Evolutionary conservation across 2,888 invertebrate species (phyloP).

Genomic region (Blastobasis lacticolella): DNA sequence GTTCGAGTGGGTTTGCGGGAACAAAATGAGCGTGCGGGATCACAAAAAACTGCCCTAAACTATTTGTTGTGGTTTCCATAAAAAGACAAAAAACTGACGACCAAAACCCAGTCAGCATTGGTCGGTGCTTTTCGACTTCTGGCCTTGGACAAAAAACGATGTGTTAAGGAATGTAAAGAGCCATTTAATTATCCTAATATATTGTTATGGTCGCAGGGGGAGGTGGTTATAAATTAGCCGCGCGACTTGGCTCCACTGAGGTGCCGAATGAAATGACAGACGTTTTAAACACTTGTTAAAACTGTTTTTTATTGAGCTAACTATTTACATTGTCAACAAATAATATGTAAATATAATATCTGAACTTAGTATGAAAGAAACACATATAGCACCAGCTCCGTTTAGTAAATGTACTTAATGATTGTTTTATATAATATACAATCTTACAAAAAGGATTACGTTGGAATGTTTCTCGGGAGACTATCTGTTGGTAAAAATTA

Average conservation of each 20-base stretch:
- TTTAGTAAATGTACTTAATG: no score
- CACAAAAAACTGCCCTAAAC: constrained; percentile 64
- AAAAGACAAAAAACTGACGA: constrained; percentile 58
- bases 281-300: constrained; percentile 9
- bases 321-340: no score
- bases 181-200: constrained; percentile 74
- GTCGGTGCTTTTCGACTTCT: constrained; percentile 66
- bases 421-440: no score
- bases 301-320: no score
- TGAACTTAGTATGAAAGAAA: no score
- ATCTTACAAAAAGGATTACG: no score
- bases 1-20: constrained; percentile 41
- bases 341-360: no score
- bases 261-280: constrained; percentile 51
- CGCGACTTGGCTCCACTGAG: constrained; percentile 36
- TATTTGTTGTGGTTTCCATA: constrained; percentile 70
- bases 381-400: no score
- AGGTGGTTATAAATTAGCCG: constrained; percentile 66
- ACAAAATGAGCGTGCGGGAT: constrained; percentile 52
- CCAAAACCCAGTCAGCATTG: constrained; percentile 70
- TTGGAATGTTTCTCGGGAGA: no score
- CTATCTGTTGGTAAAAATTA: no score
- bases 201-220: constrained; percentile 69
- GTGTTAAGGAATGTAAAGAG: constrained; percentile 74
- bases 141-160: constrained; percentile 66